Evolutionary conservation across 37 sponge, comb jelly and placozoan genomes (phyloP).

Genomic region (Lycopodina hypogea): DNA sequence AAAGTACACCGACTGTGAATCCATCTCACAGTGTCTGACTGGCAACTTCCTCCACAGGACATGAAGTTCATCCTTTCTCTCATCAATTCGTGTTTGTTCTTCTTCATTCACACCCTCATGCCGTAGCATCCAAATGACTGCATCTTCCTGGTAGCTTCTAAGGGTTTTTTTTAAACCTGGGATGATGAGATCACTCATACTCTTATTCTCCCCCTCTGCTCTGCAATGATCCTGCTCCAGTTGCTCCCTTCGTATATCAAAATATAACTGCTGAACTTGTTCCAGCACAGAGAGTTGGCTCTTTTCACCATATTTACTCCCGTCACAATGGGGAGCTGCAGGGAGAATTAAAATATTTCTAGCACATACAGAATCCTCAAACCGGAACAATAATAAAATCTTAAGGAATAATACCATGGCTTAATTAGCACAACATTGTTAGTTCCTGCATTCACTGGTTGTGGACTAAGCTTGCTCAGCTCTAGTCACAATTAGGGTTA

Average conservation of each 20-base stretch:
- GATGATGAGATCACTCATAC: neutral
- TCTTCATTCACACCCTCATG: constrained; percentile 24
- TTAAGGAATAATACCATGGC: too few species aligned
- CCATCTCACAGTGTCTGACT: neutral
- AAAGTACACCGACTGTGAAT: too few species aligned
- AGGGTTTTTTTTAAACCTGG: constrained; percentile 33
- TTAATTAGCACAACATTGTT: too few species aligned
- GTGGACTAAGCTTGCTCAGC: too few species aligned
- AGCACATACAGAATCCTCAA: too few species aligned
- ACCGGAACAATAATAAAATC: too few species aligned
- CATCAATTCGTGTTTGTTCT: neutral
- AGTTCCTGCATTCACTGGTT: too few species aligned
- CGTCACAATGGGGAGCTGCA: neutral
- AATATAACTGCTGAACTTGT: constrained; percentile 18
- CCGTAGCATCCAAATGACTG: constrained; percentile 77
- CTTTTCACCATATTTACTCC: neutral
- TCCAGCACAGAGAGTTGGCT: neutral
- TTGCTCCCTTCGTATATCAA: neutral
- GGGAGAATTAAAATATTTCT: neutral
- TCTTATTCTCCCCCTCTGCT: neutral
- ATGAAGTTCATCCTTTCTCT: neutral
- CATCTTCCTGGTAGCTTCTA: constrained; percentile 61
- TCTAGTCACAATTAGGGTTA: too few species aligned
- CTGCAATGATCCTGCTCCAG: neutral
- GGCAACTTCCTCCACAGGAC: constrained; percentile 36